phyloP scores from a whole-genome alignment of 2,797 vertebrate species.

The Xiphorhynchus erythropygius region DNA sequence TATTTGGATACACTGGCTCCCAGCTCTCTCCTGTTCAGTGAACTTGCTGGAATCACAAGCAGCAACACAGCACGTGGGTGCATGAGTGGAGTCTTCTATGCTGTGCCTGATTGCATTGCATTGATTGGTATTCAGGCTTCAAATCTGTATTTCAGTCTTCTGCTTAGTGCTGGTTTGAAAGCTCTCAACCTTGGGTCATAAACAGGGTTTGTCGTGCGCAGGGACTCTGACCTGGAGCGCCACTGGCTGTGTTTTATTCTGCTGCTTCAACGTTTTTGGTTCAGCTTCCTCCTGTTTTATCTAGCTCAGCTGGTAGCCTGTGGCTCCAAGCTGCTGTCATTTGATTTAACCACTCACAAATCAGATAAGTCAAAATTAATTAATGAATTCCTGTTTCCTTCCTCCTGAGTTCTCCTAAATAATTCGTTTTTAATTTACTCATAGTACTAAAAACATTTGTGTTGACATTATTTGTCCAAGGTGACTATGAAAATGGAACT shows the following conservation, averaged over 20 bases:
- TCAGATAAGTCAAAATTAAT: constrained; percentile 64
- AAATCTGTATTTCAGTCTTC: neutral
- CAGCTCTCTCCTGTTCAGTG: neutral
- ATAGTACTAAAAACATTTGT: constrained; percentile 18
- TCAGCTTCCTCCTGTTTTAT: neutral
- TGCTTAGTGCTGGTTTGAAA: neutral
- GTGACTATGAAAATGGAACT: constrained; percentile 11
- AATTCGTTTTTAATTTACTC: constrained; percentile 52
- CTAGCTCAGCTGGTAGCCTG: constrained; percentile 30
- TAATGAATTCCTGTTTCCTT: constrained; percentile 41
- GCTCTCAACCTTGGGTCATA: neutral
- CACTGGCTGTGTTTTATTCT: constrained; percentile 21
- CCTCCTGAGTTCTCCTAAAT: constrained; percentile 23
- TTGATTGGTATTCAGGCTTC: neutral
- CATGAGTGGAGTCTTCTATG: neutral
- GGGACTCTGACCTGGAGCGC: neutral
- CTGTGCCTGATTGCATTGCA: neutral
- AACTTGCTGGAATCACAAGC: neutral
- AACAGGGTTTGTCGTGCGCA: neutral
- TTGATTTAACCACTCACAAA: constrained; percentile 53
- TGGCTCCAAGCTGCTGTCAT: constrained; percentile 53
- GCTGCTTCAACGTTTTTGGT: neutral
- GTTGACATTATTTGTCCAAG: constrained; percentile 40
- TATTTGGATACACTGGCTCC: fast-evolving
- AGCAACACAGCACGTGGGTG: fast-evolving